phyloP scores from a whole-genome alignment of 2,888 invertebrate genomes.

The Hirtodrosophila cameraria region DNA sequence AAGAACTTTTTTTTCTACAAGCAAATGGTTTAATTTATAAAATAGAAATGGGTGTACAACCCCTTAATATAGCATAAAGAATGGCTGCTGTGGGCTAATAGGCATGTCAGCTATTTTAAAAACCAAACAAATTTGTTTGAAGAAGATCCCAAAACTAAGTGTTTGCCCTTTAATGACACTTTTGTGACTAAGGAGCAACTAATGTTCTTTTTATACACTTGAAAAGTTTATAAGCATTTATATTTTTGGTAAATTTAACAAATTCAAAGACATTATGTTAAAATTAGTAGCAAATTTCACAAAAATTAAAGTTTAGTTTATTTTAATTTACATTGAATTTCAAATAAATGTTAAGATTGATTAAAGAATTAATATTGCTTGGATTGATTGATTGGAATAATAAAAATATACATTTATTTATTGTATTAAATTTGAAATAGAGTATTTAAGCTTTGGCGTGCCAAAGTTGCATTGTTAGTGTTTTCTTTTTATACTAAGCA shows the following conservation, averaged over 20 bases:
- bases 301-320: too few species aligned
- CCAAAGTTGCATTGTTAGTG: not conserved
- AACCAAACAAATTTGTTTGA: conserved; percentile 12
- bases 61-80: not conserved
- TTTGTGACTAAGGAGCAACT: conserved; percentile 15
- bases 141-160: conserved; percentile 14
- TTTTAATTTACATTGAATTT: too few species aligned
- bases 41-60: conserved; percentile 4
- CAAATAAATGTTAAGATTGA: too few species aligned
- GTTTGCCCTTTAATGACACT: conserved; percentile 22
- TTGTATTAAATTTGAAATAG: not conserved
- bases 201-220: conserved; percentile 21
- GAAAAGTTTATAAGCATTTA: conserved; percentile 4
- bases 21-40: conserved; percentile 31
- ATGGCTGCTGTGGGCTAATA: conserved; percentile 1
- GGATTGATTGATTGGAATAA: too few species aligned
- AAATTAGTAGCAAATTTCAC: too few species aligned
- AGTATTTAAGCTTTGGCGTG: not conserved
- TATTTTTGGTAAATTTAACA: too few species aligned
- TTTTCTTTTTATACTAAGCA: conserved; percentile 1
- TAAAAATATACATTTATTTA: not conserved
- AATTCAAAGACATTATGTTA: not conserved
- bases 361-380: too few species aligned
- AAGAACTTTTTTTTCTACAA: conserved; percentile 18
- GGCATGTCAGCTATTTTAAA: conserved; percentile 27